Base-by-base conservation (phyloP, 2,113 vertebrate species). In the Gallinago jamesoni region DNA sequence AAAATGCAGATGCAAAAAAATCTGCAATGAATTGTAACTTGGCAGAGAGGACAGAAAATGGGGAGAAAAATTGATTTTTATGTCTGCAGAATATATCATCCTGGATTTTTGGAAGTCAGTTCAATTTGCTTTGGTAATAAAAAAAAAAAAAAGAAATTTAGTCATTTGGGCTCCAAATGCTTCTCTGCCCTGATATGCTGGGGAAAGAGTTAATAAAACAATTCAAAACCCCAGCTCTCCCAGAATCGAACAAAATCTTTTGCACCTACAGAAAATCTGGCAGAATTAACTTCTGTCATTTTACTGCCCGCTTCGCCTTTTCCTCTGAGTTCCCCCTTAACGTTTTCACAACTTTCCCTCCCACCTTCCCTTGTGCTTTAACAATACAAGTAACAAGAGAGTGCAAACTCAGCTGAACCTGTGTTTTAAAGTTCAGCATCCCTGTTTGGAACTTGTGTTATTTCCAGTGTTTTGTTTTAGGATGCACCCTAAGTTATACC, bases 1-100 rank as follows among this genome's bases (percentile, higher is more conserved):
- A 91, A 96, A 94, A 91, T 64, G 89, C 57, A 93, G 84, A 89
- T 79, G 77, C 28, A 53, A 59, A 73, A 73, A 81, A 94, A 73
- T 73, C 86, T 93, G 89, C 66, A 59, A 1, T 47, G 77, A 66
- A 82, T 95, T 89, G 48, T 78, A 41, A 81, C 82, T 90, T 92
- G 94, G 91, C 74, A 73, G 41, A 31, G 62, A 13, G 24, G 23
- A 19, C 76, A n/a, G 15, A 63, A 69, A 87, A 39, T 0, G 0
- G 15, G 69, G 68, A 69, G 82, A 60, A 79, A 90, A 82, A 66
- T n/a, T 39, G 52, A 41, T 89, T 89, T 94, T 73, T 60, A 12
- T 56, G 52, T 23, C 89, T 91, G 86, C 10, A 35, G 74, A 87
- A 75, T 91, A 74, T n/a, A 79, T 95, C 80, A 55, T n/a, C 24